These are phyloP conservation scores for Caenorhabditis sulstoni DNA, from an alignment of 2,888 invertebrate genomes.

Conservation along the genomic window DNA sequence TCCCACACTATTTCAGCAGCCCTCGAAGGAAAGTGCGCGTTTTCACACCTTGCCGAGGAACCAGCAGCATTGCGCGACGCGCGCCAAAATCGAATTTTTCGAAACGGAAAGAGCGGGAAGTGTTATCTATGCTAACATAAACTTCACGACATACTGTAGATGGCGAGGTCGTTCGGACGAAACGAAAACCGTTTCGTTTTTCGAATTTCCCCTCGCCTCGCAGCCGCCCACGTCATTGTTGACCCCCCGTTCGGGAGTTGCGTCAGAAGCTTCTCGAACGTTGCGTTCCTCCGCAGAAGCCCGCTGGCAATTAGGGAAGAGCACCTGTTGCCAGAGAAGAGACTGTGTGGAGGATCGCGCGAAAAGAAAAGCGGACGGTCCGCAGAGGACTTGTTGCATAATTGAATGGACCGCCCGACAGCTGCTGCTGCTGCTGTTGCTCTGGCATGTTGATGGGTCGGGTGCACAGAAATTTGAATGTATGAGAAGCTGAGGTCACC, in stretches of 20 bases:
- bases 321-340: conserved; percentile 54
- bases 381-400: conserved; percentile 44
- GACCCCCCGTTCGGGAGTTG: conserved; percentile 6
- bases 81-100: conserved; percentile 40
- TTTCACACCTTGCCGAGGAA: conserved; percentile 44
- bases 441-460: conserved; percentile 7
- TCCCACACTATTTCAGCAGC: not conserved
- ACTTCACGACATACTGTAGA: conserved; percentile 44
- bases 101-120: conserved; percentile 37
- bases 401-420: conserved; percentile 51
- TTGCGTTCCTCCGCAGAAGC: too few relatives aligned
- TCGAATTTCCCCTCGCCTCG: conserved; percentile 30
- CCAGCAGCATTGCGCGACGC: not conserved
- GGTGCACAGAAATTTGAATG: conserved; percentile 43
- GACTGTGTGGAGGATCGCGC: conserved; percentile 34
- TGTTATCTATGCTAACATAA: conserved; percentile 56
- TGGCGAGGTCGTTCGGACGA: conserved; percentile 15
- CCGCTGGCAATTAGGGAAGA: conserved; percentile 40
- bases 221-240: not conserved
- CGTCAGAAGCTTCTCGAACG: conserved; percentile 8
- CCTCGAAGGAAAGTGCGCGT: conserved; percentile 45
- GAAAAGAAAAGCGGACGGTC: conserved; percentile 10
- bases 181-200: conserved; percentile 5
- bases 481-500: not conserved
- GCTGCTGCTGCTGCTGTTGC: conserved; percentile 29